phyloP scores from a whole-genome alignment of 1,140 invertebrate genomes.

The Zophobas atratus region DNA sequence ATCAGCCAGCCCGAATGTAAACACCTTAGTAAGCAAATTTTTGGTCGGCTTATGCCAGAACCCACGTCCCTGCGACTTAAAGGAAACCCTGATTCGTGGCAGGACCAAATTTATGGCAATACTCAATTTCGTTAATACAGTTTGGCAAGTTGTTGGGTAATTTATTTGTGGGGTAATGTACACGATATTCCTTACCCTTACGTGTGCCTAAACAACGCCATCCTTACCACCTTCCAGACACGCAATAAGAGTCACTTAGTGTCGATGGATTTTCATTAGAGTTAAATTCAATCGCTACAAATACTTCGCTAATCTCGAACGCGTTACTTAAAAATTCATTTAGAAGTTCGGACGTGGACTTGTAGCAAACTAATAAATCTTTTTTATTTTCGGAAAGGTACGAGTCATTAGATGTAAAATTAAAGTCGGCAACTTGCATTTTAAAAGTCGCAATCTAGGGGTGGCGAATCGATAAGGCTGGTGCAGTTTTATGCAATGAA shows the following conservation, averaged over 20 bases:
- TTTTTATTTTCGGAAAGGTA: constrained; percentile 3
- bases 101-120: constrained; percentile 54
- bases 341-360: constrained; percentile 9
- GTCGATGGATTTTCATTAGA: constrained; percentile 46
- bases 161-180: constrained; percentile 56
- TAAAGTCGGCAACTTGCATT: constrained; percentile 26
- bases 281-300: constrained; percentile 17
- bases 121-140: constrained; percentile 58
- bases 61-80: no score
- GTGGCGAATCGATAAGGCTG: constrained; percentile 17
- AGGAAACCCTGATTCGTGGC: constrained; percentile 10
- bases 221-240: constrained; percentile 4
- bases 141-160: constrained; percentile 56
- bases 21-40: no score
- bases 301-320: neutral
- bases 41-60: no score
- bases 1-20: no score
- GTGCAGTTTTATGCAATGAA: constrained; percentile 40
- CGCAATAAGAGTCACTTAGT: constrained; percentile 29
- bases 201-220: constrained; percentile 12
- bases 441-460: constrained; percentile 22
- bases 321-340: constrained; percentile 41
- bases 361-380: constrained; percentile 26
- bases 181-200: constrained; percentile 40
- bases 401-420: constrained; percentile 32